Evolutionary conservation across 2,797 vertebrate species (phyloP), one percentile per base, ranked within the genome.

Genomic region (Neostethus bicornis): DNA sequence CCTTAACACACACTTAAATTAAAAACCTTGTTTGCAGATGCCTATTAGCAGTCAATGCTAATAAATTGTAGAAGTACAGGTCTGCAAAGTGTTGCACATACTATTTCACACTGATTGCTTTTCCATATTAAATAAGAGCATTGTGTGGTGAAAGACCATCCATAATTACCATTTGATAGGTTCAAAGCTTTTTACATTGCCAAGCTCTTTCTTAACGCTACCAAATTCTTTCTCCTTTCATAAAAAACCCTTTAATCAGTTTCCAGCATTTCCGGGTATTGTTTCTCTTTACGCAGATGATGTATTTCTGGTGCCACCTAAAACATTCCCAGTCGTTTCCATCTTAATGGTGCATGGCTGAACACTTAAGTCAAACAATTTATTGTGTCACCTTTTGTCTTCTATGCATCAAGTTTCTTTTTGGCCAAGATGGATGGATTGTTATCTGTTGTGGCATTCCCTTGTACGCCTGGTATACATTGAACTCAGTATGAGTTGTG

Each of bases 61-160:
- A 24, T 42, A n/a, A 29, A 1, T 45, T 47, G 13, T 43, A 35
- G 31, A 35, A 55, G 47, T 54, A 62, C 17, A 6, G 32, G 35
- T 74, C 29, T 49, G 43, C 54, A 25, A 43, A 39, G 38, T 51
- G 37, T 2, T 26, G 43, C 31, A 49, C n/a, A 20, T 9, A 57
- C 5, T 29, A 59, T 48, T 31, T 49, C 23, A 32, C 55, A 4
- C 43, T 68, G 49, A 55, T 81, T 80, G 83, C 47, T 78, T 63
- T 79, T 73, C 73, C 73, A 73, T 55, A 37, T 65, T 31, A 50
- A 10, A 42, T 28, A 47, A 44, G 70, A 66, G 64, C n/a, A 19
- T 41, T 56, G 38, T 53, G 43, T 69, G 61, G 62, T 58, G 48
- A 71, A 82, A 85, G 86, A 87, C 90, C 70, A 77, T 90, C 81